Evolutionary conservation across 2,113 vertebrate species (phyloP).

Genomic region (Ictalurus furcatus): DNA sequence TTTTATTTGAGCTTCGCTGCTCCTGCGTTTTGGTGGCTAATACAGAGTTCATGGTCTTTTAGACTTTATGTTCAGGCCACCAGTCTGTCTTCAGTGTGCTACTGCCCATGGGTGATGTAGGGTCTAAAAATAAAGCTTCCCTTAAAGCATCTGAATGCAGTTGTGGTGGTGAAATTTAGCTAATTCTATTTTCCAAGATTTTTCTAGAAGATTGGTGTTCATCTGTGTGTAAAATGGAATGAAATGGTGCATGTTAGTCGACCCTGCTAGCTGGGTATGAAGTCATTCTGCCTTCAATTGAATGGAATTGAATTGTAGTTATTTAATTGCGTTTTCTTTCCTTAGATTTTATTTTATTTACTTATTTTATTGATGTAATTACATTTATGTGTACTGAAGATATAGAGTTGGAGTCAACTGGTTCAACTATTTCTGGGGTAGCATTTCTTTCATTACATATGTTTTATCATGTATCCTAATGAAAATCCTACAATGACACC

Average conservation of each 20-base stretch:
- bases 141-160: conserved; percentile 36
- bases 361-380: neutral
- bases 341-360: neutral
- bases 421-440: conserved; percentile 17
- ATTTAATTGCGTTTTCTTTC: neutral
- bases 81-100: conserved; percentile 40
- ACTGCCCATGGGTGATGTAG: conserved; percentile 28
- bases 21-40: conserved; percentile 12
- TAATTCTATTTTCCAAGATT: conserved; percentile 32
- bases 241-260: conserved; percentile 35
- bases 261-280: conserved; percentile 17
- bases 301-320: neutral
- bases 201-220: conserved; percentile 41
- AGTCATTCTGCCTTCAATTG: neutral
- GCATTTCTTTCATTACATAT: neutral
- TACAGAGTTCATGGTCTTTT: conserved; percentile 27
- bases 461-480: neutral
- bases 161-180: conserved; percentile 37
- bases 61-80: conserved; percentile 39
- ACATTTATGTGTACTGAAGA: neutral
- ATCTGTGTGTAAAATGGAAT: conserved; percentile 48
- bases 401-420: neutral
- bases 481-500: conserved; percentile 21
- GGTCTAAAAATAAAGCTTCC: conserved; percentile 30
- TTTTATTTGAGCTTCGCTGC: conserved; percentile 41